Evolutionary conservation across 2,888 invertebrate genomes (phyloP), one percentile per base, ranked within the genome.

Genomic region (Melieria crassipennis): DNA sequence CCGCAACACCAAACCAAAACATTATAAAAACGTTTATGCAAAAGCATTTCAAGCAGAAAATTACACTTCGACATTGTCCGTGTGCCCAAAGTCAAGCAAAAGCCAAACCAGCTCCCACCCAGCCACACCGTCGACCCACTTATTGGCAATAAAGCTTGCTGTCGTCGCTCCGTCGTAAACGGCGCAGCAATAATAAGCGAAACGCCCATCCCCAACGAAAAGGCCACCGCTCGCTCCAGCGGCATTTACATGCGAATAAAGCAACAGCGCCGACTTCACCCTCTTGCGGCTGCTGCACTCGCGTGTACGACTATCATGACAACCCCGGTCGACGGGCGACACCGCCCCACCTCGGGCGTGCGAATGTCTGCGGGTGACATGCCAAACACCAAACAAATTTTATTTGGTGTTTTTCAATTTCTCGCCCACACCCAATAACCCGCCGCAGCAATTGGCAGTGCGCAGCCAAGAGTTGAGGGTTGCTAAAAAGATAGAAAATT

Each of bases 341-440:
- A n/a, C 75, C 42, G 70, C 73, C 77, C 69, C 77, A 75, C 72
- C 74, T 71, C 71, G 77, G 78, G 78, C 78, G 78, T 79, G 78
- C 78, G 78, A 80, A 83, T 83, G 83, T 86, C 86, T 87, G 86
- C 81, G 83, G 83, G 82, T 87, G 86, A 86, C 86, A 86, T 82
- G 80, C 81, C 82, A 81, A 82, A 84, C 84, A 84, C 83, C 84
- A 82, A 83, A 83, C 81, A 83, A 84, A 83, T 83, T 83, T 86
- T 83, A 84, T 86, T 85, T 83, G 81, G 78, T 79, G 78, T 75
- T 78, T 79, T 76, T 78, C 77, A 76, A 77, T 75, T 73, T 74
- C 45, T 69, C 52, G 55, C 47, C 58, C 57, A 50, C 47, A 47
- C 60, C 56, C 30, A 30, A 30, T 2, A 30, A 30, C 30, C 30